Evolutionary conservation across 2,113 vertebrate genomes (phyloP).

Genomic region (Ochotona princeps): DNA sequence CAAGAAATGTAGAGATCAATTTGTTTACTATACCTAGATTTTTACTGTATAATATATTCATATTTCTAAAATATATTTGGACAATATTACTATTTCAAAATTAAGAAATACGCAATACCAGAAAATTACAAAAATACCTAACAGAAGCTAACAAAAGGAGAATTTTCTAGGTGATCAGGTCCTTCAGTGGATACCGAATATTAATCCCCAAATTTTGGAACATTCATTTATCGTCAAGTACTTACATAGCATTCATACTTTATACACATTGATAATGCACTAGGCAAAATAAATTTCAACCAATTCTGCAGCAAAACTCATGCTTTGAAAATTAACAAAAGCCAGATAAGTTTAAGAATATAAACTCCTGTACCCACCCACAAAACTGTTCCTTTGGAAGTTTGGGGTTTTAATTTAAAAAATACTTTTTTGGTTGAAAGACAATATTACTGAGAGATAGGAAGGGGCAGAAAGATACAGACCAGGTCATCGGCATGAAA

Average conservation of each 20-base stretch:
- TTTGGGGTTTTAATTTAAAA: not conserved
- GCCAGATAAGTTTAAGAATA: not conserved
- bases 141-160: not conserved
- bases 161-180: not conserved
- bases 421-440: no score
- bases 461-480: no score
- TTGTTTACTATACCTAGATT: not conserved
- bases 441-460: no score
- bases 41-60: not conserved
- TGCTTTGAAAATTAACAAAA: not conserved
- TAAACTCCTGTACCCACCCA: not conserved
- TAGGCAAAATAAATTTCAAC: not conserved
- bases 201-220: not conserved
- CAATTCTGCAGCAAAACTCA: not conserved
- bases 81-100: not conserved
- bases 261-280: not conserved
- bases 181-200: not conserved
- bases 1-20: not conserved
- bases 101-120: not conserved
- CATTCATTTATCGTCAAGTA: not conserved
- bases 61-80: not conserved
- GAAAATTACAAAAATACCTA: not conserved
- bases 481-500: no score
- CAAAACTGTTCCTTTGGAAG: not conserved
- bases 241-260: not conserved